phyloP scores from a whole-genome alignment of 2,888 invertebrate species.

The Meteorus colon region DNA sequence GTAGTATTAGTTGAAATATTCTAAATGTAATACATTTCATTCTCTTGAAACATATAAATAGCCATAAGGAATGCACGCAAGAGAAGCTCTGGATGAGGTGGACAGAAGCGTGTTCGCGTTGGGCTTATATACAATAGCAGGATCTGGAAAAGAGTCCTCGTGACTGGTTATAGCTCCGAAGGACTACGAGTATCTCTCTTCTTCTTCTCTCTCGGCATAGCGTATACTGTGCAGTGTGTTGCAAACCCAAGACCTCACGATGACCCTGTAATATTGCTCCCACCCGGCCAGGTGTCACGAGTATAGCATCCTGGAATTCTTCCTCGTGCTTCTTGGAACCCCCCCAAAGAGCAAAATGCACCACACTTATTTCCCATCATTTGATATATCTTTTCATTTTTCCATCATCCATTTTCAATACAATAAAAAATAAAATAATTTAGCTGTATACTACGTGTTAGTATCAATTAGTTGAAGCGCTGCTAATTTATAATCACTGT shows the following conservation, averaged over 20 bases:
- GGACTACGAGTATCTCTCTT: constrained; percentile 43
- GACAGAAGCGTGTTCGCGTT: constrained; percentile 16
- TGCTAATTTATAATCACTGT: background rate
- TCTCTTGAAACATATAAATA: too few species aligned
- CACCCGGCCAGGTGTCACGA: constrained; percentile 51
- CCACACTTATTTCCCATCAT: background rate
- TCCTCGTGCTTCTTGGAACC: constrained; percentile 42
- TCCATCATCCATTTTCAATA: background rate
- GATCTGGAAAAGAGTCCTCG: constrained; percentile 49
- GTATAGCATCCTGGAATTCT: constrained; percentile 47
- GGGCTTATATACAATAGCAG: constrained; percentile 45
- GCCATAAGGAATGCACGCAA: background rate
- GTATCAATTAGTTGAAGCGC: background rate
- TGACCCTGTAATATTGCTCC: constrained; percentile 53
- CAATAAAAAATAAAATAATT: too few species aligned
- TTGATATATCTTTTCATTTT: background rate
- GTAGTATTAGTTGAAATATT: too few species aligned
- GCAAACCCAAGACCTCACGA: constrained; percentile 46
- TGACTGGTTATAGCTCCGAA: constrained; percentile 51
- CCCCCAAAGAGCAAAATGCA: constrained; percentile 1
- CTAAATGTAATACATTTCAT: too few species aligned
- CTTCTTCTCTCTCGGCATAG: constrained; percentile 15
- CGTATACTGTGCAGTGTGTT: constrained; percentile 18
- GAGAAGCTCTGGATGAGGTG: constrained; percentile 2
- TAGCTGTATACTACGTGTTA: too few species aligned